Conservation (phyloP, 2,888 invertebrate species). For the Noctua janthina region DNA sequence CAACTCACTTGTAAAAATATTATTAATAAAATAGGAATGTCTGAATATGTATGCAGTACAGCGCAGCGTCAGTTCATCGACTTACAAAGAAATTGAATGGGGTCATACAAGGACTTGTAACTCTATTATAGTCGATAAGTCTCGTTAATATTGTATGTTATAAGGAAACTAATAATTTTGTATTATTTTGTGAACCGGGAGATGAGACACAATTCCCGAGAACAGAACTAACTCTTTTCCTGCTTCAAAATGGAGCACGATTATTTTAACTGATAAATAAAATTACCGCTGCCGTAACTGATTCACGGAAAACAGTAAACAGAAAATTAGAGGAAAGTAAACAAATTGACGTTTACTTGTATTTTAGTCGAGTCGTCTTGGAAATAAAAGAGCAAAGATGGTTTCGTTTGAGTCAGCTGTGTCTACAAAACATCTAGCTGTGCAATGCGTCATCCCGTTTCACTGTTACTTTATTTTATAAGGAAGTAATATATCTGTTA, state of each 20-base stretch:
- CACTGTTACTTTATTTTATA: conserved; percentile 58
- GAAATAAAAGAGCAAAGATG: conserved; percentile 53
- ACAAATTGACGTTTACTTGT: conserved; percentile 5
- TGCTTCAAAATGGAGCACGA: conserved; percentile 21
- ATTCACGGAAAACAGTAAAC: conserved; percentile 22
- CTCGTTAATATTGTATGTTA: conserved; percentile 6
- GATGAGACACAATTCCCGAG: conserved; percentile 12
- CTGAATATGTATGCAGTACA: conserved; percentile 53
- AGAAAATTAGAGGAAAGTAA: conserved; percentile 16
- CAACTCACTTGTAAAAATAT: conserved; percentile 66
- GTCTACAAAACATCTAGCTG: conserved; percentile 49
- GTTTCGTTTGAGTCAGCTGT: conserved; percentile 69
- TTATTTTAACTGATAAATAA: conserved; percentile 8
- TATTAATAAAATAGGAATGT: conserved; percentile 56
- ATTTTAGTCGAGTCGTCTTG: conserved; percentile 20
- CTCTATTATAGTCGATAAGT: conserved; percentile 34
- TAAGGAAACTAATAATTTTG: conserved; percentile 24
- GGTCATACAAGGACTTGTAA: conserved; percentile 56
- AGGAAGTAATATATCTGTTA: conserved; percentile 56
- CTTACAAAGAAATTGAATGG: conserved; percentile 58
- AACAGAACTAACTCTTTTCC: conserved; percentile 25
- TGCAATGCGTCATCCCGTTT: conserved; percentile 52
- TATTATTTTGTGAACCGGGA: conserved; percentile 14
- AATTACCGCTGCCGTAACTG: background rate
- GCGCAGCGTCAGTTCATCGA: conserved; percentile 58